phyloP scores from a whole-genome alignment of 1,140 invertebrate species.

The Heterodera carotae region DNA sequence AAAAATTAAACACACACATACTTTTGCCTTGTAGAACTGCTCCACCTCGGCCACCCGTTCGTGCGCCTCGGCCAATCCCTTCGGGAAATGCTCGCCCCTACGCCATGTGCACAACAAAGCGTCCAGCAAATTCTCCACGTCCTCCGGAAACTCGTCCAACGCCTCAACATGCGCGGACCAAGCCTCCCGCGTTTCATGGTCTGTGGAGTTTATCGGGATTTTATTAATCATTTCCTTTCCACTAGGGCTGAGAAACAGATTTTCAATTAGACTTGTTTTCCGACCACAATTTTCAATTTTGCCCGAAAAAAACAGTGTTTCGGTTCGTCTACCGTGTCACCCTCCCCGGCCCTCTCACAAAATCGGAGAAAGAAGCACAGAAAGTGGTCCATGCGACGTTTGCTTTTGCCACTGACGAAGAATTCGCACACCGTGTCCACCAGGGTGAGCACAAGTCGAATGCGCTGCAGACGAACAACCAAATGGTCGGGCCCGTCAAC shows the following conservation, averaged over 20 bases:
- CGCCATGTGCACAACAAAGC: conserved; percentile 50
- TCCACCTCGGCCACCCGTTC: conserved; percentile 39
- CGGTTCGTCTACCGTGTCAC: too few relatives aligned
- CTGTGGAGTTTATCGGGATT: background rate
- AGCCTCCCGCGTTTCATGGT: conserved; percentile 47
- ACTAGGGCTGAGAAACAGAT: background rate
- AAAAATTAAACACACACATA: conserved; percentile 25
- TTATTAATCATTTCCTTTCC: too few relatives aligned
- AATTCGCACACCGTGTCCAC: conserved; percentile 48
- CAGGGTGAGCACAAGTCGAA: conserved; percentile 46
- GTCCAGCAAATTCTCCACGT: conserved; percentile 34
- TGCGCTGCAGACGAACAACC: conserved; percentile 38
- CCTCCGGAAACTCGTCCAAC: conserved; percentile 51
- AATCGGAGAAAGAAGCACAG: conserved; percentile 39
- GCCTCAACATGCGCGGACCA: conserved; percentile 41
- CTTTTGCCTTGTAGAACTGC: conserved; percentile 43
- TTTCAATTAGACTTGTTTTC: too few relatives aligned
- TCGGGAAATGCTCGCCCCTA: conserved; percentile 43
- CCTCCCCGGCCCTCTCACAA: background rate
- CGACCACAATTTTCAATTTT: too few relatives aligned
- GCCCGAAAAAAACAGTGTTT: too few relatives aligned
- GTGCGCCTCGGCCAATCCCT: conserved; percentile 37
- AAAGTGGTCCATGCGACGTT: conserved; percentile 47
- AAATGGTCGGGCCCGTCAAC: conserved; percentile 35
- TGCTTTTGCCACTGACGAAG: conserved; percentile 35